phyloP scores from a whole-genome alignment of 2,113 vertebrate genomes.

The Psammodynastes pulverulentus region DNA sequence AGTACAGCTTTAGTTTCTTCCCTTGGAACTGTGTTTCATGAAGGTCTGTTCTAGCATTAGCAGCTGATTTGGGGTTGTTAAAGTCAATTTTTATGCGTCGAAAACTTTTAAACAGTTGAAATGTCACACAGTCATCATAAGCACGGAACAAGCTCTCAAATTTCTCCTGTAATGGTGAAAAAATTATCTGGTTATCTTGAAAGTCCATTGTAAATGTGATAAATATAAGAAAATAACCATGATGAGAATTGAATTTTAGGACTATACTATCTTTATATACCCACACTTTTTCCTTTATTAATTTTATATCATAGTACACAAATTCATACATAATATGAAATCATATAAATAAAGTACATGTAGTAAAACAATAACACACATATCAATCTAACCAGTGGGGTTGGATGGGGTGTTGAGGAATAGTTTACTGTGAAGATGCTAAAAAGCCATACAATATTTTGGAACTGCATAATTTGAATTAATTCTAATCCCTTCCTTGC shows the following conservation, averaged over 20 bases:
- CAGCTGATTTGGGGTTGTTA: conserved; percentile 81
- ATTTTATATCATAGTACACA: not conserved
- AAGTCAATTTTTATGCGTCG: conserved; percentile 85
- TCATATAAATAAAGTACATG: not conserved
- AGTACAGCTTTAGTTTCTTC: conserved; percentile 86
- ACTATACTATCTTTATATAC: not conserved
- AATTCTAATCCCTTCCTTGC: not conserved
- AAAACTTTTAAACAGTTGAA: conserved; percentile 88
- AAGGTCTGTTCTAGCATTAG: conserved; percentile 85
- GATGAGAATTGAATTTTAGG: not conserved
- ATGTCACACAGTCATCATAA: conserved; percentile 82
- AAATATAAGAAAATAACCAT: not conserved
- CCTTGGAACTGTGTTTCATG: conserved; percentile 86
- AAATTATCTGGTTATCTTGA: conserved; percentile 12
- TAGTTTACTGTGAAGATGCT: not conserved
- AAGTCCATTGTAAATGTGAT: not conserved
- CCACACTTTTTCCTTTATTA: not conserved
- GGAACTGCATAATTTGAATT: not conserved
- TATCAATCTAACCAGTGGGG: not conserved
- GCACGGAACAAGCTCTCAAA: conserved; percentile 82
- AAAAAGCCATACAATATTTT: not conserved
- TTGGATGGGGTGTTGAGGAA: not conserved
- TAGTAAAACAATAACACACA: not conserved
- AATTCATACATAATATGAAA: not conserved
- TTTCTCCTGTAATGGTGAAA: conserved; percentile 74